A percentile compares a stretch with the other conserved stretches of the same genome.
phyloP scores from a whole-genome alignment of 2,888 invertebrate species.

The Incurvaria masculella region DNA sequence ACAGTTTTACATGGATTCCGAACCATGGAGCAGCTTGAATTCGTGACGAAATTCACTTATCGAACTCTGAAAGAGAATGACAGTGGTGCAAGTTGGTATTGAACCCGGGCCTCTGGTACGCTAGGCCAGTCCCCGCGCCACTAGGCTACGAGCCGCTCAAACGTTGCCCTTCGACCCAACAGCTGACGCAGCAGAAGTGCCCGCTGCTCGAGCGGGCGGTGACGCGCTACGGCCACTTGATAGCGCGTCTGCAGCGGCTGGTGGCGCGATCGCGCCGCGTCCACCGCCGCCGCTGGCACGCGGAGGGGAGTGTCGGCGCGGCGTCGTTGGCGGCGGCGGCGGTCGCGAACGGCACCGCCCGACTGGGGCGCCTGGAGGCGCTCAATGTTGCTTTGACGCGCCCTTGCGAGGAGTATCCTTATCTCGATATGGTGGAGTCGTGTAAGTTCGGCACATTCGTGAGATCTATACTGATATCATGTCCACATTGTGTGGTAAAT shows the following conservation, averaged over 20 bases:
- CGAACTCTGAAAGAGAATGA: too few relatives aligned
- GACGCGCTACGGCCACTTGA: conserved; percentile 36
- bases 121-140: too few relatives aligned
- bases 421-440: conserved; percentile 62
- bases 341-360: background rate
- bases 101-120: too few relatives aligned
- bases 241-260: background rate
- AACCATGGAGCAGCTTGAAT: too few relatives aligned
- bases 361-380: conserved; percentile 21
- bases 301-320: background rate
- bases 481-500: too few relatives aligned
- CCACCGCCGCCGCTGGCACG: background rate
- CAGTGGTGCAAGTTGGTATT: too few relatives aligned
- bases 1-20: too few relatives aligned
- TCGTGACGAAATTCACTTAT: too few relatives aligned
- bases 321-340: background rate
- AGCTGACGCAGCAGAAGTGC: conserved; percentile 46
- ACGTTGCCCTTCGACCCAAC: too few relatives aligned
- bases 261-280: background rate
- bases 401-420: conserved; percentile 57
- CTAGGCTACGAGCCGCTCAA: too few relatives aligned
- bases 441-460: conserved; percentile 54
- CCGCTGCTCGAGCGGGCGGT: conserved; percentile 55
- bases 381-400: conserved; percentile 48
- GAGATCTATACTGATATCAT: too few relatives aligned